Conservation (phyloP, 2,113 vertebrate species). For the Atlantisia rogersi region DNA sequence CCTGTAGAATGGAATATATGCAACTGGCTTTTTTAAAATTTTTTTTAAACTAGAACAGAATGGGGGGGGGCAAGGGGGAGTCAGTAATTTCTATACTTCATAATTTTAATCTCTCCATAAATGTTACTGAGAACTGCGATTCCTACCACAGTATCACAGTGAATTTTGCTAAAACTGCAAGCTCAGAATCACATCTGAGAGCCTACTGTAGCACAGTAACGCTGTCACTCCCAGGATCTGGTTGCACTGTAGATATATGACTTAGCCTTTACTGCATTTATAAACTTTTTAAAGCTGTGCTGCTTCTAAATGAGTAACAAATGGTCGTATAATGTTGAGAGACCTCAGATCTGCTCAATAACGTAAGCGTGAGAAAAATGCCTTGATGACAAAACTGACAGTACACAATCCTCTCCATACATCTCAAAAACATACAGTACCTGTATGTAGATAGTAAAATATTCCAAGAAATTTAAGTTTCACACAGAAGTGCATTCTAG, state of each 20-base stretch:
- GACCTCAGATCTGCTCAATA: neutral
- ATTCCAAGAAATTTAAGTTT: neutral
- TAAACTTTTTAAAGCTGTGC: constrained; percentile 4
- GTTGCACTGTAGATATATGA: neutral
- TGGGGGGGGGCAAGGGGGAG: rapidly evolving
- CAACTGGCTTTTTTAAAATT: neutral
- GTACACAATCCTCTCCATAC: neutral
- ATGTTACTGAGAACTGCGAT: neutral
- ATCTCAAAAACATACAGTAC: neutral
- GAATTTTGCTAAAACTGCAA: neutral
- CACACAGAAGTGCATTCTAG: neutral
- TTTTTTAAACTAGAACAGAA: neutral
- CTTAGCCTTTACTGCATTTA: neutral
- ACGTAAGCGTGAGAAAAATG: neutral
- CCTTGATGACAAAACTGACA: neutral
- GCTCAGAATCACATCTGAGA: neutral
- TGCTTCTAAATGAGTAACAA: constrained; percentile 29
- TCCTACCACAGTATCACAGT: neutral
- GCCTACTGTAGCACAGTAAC: neutral
- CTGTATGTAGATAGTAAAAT: constrained; percentile 1
- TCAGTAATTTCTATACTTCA: neutral
- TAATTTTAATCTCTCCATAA: neutral
- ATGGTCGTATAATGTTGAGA: neutral
- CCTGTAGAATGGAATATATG: neutral
- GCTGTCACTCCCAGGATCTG: neutral